Evolutionary conservation across 2,888 invertebrate species (phyloP), one percentile per base, ranked within the genome.

Genomic region (Epinotia bilunana): DNA sequence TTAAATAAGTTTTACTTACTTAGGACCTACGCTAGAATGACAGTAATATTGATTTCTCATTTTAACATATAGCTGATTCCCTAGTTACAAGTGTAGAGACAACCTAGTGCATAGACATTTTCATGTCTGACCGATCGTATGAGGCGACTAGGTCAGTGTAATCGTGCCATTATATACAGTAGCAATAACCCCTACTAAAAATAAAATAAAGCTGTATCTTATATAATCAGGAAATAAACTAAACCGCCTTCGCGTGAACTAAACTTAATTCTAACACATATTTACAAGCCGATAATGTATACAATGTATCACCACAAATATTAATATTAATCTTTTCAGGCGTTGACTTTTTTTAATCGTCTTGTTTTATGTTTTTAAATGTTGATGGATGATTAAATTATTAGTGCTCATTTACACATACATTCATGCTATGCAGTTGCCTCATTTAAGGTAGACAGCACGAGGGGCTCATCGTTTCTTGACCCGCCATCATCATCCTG

Each of bases 141-240:
- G 46, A 53, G 6, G 53, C 53, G 16, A 53, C n/a, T n/a, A 7
- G 53, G 13, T 53, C 53, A 53, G n/a, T 53, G 53, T 53, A 53
- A 53, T 53, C n/a, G n/a, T n/a, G 53, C 53, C 53, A 53, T 53
- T 53, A 53, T 53, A 53, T n/a, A 53, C n/a, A 53, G 7, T 13
- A 53, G 16, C 16, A 6, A n/a, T 61, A 61, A n/a, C 61, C 33
- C n/a, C 3, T 60, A 69, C 43, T 46, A 69, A 58, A 53, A 60
- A 46, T 69, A 68, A 68, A 58, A 58, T 68, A 69, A 69, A 69
- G 69, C 69, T 69, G 69, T 23, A 23, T 69, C 11, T 60, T 43
- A 58, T 69, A 69, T 20, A 68, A 58, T 69, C 69, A 60, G 69
- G 58, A 58, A 68, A 69, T 69, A 69, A 69, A 69, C 69, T 69